Evolutionary conservation across 2,113 vertebrate species (phyloP), one percentile per base, ranked within the genome.

Genomic region (Proteles cristata): DNA sequence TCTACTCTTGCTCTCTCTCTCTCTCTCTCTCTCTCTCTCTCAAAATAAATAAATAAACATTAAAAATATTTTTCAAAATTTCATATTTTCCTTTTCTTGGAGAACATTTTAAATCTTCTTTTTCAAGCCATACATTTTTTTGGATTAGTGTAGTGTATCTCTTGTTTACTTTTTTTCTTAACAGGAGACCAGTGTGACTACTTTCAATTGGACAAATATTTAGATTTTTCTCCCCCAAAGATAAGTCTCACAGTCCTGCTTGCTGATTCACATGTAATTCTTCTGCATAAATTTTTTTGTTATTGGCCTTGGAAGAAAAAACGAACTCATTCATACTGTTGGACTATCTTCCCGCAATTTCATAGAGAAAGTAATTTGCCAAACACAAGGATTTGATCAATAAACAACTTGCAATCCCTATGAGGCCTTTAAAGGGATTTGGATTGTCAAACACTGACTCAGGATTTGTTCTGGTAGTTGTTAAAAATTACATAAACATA

Each of bases 321-420:
- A 85, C 97, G 94, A 92, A 97, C 93, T 95, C 95, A 88, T 96
- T 98, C 89, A 89, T 39, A 63, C 93, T 92, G 43, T 35, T 79
- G 96, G 95, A 92, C 12, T 50, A 97, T 83, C 88, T 91, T 95
- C 88, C 90, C 61, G 85, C 92, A 55, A 97, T 97, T 98, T 98
- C 96, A 87, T 96, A 96, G 93, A 77, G 63, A 39, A 96, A 97
- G 96, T 96, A 88, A 87, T 90, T 74, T 98, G 98, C 98, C 98
- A 98, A 98, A 98, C 96, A 98, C 35, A 79, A 81, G 97, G 92
- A 97, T 98, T 98, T 98, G 98, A 98, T 98, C 98, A 98, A 98
- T 96, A 98, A 98, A 96, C 96, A 97, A 80, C 55, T 98, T 98
- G 95, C 69, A 97, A 91, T 97, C 91, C 94, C 95, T 96, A 68